Percentiles rank a stretch among this genome's conserved stretches.
phyloP scores from a whole-genome alignment of 1,140 invertebrate genomes.

The Drosophila setifemur region DNA sequence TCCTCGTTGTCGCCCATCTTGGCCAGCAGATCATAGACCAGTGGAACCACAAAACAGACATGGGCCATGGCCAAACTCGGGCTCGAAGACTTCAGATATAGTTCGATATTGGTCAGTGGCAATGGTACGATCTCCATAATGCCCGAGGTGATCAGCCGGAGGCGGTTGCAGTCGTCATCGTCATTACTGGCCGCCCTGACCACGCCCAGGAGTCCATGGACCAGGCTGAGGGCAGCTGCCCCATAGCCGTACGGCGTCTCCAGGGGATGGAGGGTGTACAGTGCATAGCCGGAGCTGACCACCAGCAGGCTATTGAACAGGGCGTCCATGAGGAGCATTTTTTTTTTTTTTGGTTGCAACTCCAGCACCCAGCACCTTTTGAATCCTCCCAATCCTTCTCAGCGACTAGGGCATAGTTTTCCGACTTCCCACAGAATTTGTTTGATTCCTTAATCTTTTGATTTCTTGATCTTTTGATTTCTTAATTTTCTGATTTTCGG shows the following conservation, averaged over 20 bases:
- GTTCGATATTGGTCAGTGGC: slow-evolving; percentile 65
- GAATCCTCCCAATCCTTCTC: neutral
- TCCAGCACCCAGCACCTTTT: neutral
- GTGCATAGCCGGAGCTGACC: slow-evolving; percentile 69
- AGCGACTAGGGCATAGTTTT: too few species aligned
- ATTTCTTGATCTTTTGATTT: too few species aligned
- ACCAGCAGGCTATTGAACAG: slow-evolving; percentile 68
- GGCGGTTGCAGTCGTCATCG: slow-evolving; percentile 50
- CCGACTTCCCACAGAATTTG: too few species aligned
- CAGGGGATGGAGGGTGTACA: slow-evolving; percentile 55
- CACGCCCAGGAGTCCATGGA: slow-evolving; percentile 64
- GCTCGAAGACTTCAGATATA: slow-evolving; percentile 57
- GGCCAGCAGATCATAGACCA: slow-evolving; percentile 55
- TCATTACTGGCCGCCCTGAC: slow-evolving; percentile 41
- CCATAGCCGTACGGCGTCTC: slow-evolving; percentile 65
- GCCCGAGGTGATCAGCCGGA: slow-evolving; percentile 40
- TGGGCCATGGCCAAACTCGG: slow-evolving; percentile 58
- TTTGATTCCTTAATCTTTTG: too few species aligned
- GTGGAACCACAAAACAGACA: slow-evolving; percentile 61
- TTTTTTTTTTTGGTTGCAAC: neutral
- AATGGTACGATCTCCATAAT: slow-evolving; percentile 71
- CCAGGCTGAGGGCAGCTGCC: slow-evolving; percentile 58
- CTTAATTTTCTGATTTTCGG: too few species aligned
- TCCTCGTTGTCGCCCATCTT: slow-evolving; percentile 56
- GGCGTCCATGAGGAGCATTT: slow-evolving; percentile 62